A percentile compares a stretch with the other conserved stretches of the same genome.
These are phyloP conservation scores for Euproctis similis DNA, from an alignment of 2,888 invertebrate genomes.

Conservation along the genomic window DNA sequence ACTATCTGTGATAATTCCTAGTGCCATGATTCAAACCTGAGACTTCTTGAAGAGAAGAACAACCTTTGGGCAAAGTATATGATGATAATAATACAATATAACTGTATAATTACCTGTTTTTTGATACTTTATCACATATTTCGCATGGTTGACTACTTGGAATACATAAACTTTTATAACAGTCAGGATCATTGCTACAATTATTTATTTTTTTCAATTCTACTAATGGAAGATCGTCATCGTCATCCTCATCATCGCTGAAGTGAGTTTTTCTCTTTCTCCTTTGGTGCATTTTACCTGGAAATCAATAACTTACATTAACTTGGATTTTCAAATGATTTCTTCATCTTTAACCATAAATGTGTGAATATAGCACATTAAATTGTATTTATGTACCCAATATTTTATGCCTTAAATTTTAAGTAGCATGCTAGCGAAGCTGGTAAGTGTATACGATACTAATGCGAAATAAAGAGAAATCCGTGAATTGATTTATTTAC, in stretches of 20 bases:
- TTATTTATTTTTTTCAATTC: neutral
- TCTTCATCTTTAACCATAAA: no score
- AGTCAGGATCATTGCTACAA: constrained; percentile 3
- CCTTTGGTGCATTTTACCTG: constrained; percentile 2
- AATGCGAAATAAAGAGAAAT: neutral
- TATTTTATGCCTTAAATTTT: no score
- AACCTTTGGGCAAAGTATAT: no score
- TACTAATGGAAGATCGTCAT: constrained; percentile 12
- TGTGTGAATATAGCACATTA: no score
- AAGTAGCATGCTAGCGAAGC: no score
- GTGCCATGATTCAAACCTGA: no score
- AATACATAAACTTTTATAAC: constrained; percentile 6
- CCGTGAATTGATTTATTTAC: neutral
- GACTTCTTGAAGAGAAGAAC: no score
- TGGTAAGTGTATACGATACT: no score
- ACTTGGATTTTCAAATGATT: no score
- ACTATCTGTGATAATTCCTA: no score
- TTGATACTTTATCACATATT: constrained; percentile 17
- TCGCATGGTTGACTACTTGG: constrained; percentile 12
- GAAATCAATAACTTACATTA: neutral
- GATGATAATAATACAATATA: no score
- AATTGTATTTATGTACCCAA: no score
- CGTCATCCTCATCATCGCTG: constrained; percentile 2
- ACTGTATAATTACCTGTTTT: constrained; percentile 13
- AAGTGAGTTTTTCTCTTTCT: neutral